Base-by-base conservation (phyloP, 2,888 invertebrate genomes). In the Phaonia tiefii region DNA sequence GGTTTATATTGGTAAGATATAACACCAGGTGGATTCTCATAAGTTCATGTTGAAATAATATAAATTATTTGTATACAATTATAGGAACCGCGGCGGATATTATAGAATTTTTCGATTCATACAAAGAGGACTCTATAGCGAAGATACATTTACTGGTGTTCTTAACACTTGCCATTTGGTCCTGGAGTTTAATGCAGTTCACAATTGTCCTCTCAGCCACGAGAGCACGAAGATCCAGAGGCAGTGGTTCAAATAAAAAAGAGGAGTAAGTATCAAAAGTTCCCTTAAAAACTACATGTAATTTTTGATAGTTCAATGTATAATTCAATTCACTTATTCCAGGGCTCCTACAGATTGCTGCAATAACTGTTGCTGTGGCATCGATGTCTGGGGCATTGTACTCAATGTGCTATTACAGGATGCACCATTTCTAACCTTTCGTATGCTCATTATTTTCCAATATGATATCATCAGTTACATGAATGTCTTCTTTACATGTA, bases 41-140 rank as follows among this genome's bases (percentile, higher is more conserved):
- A n/a, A 31, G 31, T 31, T 3, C 31, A 3, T 31, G 8, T 31
- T 31, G 31, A 31, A 5, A 31, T 31, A 3, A n/a, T n/a, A n/a
- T n/a, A n/a, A n/a, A 31, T 31, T 31, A 31, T 31, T 31, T 31
- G 3, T 31, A 8, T 31, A n/a, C n/a, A 25, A 73, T 17, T 79
- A 4, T 56, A 93, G 97, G 97, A 31, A 98, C 97, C 0, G 98
- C 98, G 0, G 98, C 98, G 0, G 98, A 97, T 90, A 98, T 98
- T 70, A 98, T 98, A 69, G 98, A 98, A 90, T 98, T 98, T 91
- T 98, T 98, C 91, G 98, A 98, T 91, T 97, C 98, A 0, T 98
- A 98, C 92, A 97, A 96, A 91, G 97, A 97, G 86, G 95, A 95
- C 84, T 95, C 94, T 86, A 95, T 97, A 56, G 95, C 95, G 0